Conservation (phyloP, 2,888 invertebrate genomes). For the Nowickia ferox region DNA sequence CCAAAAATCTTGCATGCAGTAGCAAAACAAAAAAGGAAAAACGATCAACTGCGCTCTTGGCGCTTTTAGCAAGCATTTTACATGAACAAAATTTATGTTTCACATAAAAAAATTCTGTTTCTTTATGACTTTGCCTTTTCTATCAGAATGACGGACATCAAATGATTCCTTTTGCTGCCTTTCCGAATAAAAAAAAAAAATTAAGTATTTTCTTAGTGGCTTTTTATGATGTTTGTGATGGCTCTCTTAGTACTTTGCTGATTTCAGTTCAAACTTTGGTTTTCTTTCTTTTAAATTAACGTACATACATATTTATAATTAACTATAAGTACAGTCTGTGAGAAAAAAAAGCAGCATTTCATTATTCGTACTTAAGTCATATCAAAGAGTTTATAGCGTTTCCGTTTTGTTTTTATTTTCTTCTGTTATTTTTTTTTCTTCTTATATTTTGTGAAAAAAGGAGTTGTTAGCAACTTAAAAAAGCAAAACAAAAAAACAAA, state of each 20-base stretch:
- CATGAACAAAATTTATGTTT: slow-evolving; percentile 48
- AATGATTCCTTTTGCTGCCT: slow-evolving; percentile 35
- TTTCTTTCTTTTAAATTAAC: slow-evolving; percentile 38
- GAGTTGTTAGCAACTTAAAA: slow-evolving; percentile 20
- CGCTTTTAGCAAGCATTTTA: slow-evolving; percentile 29
- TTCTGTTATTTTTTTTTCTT: slow-evolving; percentile 5
- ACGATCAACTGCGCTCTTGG: slow-evolving; percentile 8
- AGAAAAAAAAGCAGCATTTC: slow-evolving; percentile 4
- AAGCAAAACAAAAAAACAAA: too few species aligned
- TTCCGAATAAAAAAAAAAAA: not conserved
- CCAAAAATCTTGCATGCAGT: not conserved
- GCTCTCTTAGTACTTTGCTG: slow-evolving; percentile 4
- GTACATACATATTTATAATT: slow-evolving; percentile 56
- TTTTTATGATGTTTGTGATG: slow-evolving; percentile 35
- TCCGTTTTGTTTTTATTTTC: not conserved
- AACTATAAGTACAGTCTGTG: slow-evolving; percentile 57
- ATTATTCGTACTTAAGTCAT: slow-evolving; percentile 40
- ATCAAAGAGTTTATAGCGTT: slow-evolving; percentile 52
- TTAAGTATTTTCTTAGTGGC: slow-evolving; percentile 12
- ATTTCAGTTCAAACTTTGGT: slow-evolving; percentile 27
- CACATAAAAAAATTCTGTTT: slow-evolving; percentile 10
- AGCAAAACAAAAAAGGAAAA: not conserved
- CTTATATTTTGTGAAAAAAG: slow-evolving; percentile 17
- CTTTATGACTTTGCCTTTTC: slow-evolving; percentile 34
- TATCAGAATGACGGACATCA: not conserved